These are phyloP conservation scores for Sesamia inferens DNA, from an alignment of 2,888 invertebrate genomes.

Conservation along the genomic window DNA sequence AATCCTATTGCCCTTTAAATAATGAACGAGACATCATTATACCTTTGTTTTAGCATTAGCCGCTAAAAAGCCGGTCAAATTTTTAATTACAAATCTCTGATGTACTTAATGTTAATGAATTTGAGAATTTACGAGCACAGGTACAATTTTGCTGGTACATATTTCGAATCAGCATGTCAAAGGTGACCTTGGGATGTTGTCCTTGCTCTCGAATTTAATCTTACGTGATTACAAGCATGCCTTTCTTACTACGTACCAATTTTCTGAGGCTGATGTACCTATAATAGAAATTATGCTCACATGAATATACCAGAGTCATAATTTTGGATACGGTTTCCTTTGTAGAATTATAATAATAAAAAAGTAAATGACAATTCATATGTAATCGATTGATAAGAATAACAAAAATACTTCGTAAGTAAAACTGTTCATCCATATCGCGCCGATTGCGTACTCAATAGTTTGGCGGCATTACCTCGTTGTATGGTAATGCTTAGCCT, in stretches of 20 bases:
- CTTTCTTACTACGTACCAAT: conserved; percentile 9
- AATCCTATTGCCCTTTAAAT: neutral
- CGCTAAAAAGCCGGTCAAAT: conserved; percentile 12
- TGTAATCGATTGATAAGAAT: neutral
- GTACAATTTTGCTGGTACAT: conserved; percentile 11
- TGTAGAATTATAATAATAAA: neutral
- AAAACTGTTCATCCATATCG: neutral
- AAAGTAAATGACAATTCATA: neutral
- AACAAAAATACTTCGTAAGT: neutral
- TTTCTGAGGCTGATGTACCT: conserved; percentile 15
- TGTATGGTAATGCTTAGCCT: neutral
- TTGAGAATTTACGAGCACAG: neutral
- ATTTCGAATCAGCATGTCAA: conserved; percentile 29
- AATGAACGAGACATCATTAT: neutral
- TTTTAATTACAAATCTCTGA: conserved; percentile 14
- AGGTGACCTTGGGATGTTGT: conserved; percentile 39
- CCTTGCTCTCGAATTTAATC: conserved; percentile 29
- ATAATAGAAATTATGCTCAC: conserved; percentile 11
- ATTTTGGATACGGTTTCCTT: neutral
- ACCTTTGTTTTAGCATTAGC: conserved; percentile 3
- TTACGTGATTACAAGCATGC: conserved; percentile 27
- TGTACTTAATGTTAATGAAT: conserved; percentile 10
- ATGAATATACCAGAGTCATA: neutral
- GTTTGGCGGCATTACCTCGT: neutral
- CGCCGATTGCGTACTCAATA: neutral